These are phyloP conservation scores for Zaprionus obscuricornis DNA, from an alignment of 2,888 invertebrate genomes.

Conservation along the genomic window DNA sequence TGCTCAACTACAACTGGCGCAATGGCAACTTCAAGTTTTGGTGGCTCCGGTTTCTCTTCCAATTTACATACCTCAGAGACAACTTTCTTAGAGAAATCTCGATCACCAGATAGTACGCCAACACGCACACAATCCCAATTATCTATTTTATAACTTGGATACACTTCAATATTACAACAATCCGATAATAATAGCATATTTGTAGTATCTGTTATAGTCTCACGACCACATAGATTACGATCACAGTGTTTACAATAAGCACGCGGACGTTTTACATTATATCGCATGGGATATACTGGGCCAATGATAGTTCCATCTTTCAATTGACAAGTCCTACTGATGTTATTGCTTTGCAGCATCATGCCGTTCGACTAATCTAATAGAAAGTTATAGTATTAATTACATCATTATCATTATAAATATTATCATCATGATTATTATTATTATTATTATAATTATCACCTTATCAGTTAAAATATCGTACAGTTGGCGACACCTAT, in stretches of 20 bases:
- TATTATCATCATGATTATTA: too few species aligned
- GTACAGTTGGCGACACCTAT: too few species aligned
- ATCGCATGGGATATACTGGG: constrained; percentile 48
- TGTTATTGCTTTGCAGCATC: too few species aligned
- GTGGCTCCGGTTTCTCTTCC: not conserved
- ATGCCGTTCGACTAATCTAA: too few species aligned
- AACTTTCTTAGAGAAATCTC: constrained; percentile 29
- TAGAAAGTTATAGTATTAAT: too few species aligned
- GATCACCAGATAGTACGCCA: constrained; percentile 26
- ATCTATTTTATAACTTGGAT: constrained; percentile 37
- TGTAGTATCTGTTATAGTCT: constrained; percentile 38
- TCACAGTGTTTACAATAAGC: constrained; percentile 37
- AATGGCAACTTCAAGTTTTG: not conserved
- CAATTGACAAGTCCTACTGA: too few species aligned
- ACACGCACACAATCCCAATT: constrained; percentile 51
- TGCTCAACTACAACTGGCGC: not conserved
- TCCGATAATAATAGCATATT: constrained; percentile 45
- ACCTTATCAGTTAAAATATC: too few species aligned
- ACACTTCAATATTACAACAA: constrained; percentile 50
- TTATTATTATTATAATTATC: too few species aligned
- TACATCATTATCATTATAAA: too few species aligned
- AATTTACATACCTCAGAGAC: constrained; percentile 9
- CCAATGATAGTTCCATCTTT: constrained; percentile 41
- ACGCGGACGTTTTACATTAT: constrained; percentile 24
- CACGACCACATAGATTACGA: constrained; percentile 8